Percentiles rank a stretch among this genome's conserved stretches.
Conservation (phyloP, 2,888 invertebrate species). For the Plagodis dolabraria region DNA sequence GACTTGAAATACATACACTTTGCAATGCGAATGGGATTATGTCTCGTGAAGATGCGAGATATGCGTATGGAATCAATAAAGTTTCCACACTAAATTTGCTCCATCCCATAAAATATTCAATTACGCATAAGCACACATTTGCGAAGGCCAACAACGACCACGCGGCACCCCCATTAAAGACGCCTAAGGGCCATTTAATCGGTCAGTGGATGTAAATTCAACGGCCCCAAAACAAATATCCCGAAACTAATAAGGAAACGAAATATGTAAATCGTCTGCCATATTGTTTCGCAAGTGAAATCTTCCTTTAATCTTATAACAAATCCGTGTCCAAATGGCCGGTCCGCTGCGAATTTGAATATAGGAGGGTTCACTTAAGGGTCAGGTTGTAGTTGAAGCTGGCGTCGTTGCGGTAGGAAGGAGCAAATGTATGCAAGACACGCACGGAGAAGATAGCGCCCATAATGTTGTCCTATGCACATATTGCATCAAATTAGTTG, state of each 20-base stretch:
- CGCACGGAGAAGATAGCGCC: conserved; percentile 80
- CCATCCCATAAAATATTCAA: conserved; percentile 83
- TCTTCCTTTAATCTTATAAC: conserved; percentile 86
- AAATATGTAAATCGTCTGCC: conserved; percentile 85
- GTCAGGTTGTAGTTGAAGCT: conserved; percentile 63
- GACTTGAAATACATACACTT: conserved; percentile 36
- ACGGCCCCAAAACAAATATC: conserved; percentile 84
- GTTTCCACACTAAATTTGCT: conserved; percentile 73
- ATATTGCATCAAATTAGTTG: conserved; percentile 86
- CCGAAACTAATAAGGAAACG: conserved; percentile 85
- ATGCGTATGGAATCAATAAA: conserved; percentile 70
- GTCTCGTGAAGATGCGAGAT: conserved; percentile 41
- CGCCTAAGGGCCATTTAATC: conserved; percentile 85
- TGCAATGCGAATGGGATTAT: conserved; percentile 44
- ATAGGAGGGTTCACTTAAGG: conserved; percentile 78
- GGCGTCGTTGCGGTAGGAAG: conserved; percentile 68
- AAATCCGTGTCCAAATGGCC: conserved; percentile 86
- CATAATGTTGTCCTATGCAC: conserved; percentile 84
- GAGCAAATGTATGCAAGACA: conserved; percentile 83
- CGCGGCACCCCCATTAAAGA: conserved; percentile 85
- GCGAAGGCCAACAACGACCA: conserved; percentile 83
- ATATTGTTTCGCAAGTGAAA: conserved; percentile 86
- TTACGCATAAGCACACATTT: conserved; percentile 84
- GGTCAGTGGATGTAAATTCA: conserved; percentile 85
- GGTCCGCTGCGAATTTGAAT: conserved; percentile 81